These are phyloP conservation scores for Seira ritae DNA, from an alignment of 2,888 invertebrate genomes.

Conservation along the genomic window DNA sequence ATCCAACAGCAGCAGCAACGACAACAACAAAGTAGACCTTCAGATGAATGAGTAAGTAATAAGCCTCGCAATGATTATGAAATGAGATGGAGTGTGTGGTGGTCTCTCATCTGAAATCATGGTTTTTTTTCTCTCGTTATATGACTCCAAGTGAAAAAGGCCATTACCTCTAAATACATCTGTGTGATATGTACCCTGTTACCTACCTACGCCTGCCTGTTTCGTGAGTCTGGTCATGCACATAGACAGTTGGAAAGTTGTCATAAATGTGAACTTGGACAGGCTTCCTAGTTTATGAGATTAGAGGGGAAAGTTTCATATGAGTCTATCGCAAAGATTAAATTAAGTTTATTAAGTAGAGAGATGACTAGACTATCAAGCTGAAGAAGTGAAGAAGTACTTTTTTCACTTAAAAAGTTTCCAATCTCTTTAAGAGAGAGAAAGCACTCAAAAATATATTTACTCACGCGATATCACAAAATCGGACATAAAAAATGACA, in stretches of 20 bases:
- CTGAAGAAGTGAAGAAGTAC: no score
- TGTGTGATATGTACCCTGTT: no score
- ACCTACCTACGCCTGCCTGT: background rate
- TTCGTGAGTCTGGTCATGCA: background rate
- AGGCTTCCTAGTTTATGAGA: no score
- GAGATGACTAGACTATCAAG: background rate
- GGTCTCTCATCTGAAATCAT: background rate
- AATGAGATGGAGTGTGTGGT: background rate
- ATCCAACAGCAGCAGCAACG: background rate
- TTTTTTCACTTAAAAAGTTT: background rate
- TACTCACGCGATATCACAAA: background rate
- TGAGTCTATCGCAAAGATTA: background rate
- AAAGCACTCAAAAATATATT: background rate
- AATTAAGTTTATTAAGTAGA: background rate
- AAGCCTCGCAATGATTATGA: conserved; percentile 5
- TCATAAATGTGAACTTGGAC: background rate
- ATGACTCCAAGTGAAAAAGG: background rate
- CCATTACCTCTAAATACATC: background rate
- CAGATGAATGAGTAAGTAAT: no score
- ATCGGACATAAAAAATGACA: background rate
- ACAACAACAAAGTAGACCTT: conserved; percentile 11
- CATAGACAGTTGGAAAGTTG: background rate
- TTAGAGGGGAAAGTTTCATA: no score
- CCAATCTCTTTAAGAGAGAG: conserved; percentile 13
- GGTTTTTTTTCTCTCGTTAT: background rate